phyloP scores from a whole-genome alignment of 2,797 vertebrate species.

The Heliangelus exortis region DNA sequence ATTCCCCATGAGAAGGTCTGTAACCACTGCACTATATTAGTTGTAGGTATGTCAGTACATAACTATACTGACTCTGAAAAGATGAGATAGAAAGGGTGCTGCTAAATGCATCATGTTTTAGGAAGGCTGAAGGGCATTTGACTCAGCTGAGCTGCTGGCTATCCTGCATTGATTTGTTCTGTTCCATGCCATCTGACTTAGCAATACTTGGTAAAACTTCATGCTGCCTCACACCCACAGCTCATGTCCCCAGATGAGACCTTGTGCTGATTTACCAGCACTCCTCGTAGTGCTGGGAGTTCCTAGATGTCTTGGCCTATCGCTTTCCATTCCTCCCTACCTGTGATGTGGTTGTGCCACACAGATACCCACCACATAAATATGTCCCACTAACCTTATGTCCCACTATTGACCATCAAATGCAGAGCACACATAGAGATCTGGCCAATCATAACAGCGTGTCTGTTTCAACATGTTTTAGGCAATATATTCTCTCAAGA shows the following conservation, averaged over 20 bases:
- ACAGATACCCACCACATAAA: background rate
- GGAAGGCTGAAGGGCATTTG: background rate
- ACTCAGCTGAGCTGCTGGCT: background rate
- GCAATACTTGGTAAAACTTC: background rate
- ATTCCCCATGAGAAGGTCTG: background rate
- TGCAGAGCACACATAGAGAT: background rate
- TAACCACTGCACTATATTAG: background rate
- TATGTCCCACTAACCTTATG: background rate
- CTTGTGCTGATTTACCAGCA: background rate
- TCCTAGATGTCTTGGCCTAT: background rate
- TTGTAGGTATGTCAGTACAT: background rate
- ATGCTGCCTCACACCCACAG: background rate
- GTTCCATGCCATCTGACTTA: background rate
- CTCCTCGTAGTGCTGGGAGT: background rate
- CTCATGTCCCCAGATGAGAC: background rate
- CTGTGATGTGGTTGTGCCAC: background rate
- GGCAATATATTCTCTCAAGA: background rate
- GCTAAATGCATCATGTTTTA: background rate
- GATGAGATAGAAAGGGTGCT: background rate
- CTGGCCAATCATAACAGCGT: accelerated
- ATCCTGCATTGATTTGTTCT: background rate
- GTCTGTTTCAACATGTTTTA: background rate
- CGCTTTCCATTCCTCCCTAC: background rate
- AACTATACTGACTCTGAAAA: background rate
- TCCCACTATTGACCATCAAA: background rate